phyloP scores from a whole-genome alignment of 2,888 invertebrate species.

The Phlogophora meticulosa region DNA sequence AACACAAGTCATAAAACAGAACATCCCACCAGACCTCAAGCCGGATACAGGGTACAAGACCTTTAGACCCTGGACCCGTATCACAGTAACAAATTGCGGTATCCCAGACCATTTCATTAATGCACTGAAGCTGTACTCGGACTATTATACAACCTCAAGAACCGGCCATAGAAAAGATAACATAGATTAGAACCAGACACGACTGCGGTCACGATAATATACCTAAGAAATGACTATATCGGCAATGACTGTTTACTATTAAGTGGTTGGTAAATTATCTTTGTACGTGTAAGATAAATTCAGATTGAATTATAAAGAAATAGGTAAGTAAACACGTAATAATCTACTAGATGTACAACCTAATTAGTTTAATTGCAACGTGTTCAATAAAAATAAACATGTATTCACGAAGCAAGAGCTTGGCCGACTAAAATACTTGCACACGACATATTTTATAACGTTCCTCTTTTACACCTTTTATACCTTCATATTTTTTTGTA shows the following conservation, averaged over 20 bases:
- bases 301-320: slow-evolving; percentile 41
- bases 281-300: slow-evolving; percentile 26
- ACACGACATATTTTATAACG: too few relatives aligned
- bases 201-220: slow-evolving; percentile 37
- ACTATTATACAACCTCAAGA: slow-evolving; percentile 60
- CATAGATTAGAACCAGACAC: slow-evolving; percentile 40
- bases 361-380: neutral
- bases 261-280: slow-evolving; percentile 19
- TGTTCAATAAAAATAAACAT: slow-evolving; percentile 3
- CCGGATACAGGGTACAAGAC: slow-evolving; percentile 41
- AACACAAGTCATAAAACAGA: slow-evolving; percentile 15
- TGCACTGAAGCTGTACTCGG: slow-evolving; percentile 58
- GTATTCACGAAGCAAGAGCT: too few relatives aligned
- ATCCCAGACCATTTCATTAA: slow-evolving; percentile 63
- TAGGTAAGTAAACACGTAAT: slow-evolving; percentile 25
- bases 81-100: slow-evolving; percentile 60
- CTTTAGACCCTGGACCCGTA: slow-evolving; percentile 43
- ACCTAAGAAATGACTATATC: slow-evolving; percentile 38
- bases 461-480: too few relatives aligned
- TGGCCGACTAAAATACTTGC: too few relatives aligned
- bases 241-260: slow-evolving; percentile 4
- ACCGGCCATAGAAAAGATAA: slow-evolving; percentile 49
- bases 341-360: slow-evolving; percentile 9
- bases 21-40: slow-evolving; percentile 19
- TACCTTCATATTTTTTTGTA: too few relatives aligned